Evolutionary conservation across 1,140 invertebrate genomes (phyloP), one percentile per base, ranked within the genome.

Genomic region (Drosophila navojoa): DNA sequence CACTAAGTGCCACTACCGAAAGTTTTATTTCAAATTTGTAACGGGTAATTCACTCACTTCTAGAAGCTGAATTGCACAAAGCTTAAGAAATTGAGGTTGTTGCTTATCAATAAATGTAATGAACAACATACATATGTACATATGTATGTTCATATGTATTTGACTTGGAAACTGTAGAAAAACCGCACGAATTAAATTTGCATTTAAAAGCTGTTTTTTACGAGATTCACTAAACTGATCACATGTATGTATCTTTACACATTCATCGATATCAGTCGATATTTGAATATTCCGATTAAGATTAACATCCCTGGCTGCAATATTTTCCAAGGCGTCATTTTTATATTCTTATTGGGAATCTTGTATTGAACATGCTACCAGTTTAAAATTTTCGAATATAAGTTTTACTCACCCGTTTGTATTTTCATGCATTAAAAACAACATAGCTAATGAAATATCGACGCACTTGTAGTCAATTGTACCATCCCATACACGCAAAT

Each of bases 401-500:
- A 71, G 50, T 54, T 68, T 38, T 32, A 70, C 66, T 70, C 29
- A 74, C 71, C 44, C 59, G 69, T 57, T 53, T 22, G 38, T 50
- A 72, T 53, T 50, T 55, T 35, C 10, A 32, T 52, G 27, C 44
- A 11, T 22, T 71, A 38, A 71, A 29, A 32, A 32, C 44, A 44
- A 54, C 54, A 49, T 29, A 54, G 25, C 40, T 6, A 73, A 59
- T 69, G 71, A 42, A 73, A 55, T 61, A 73, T 60, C 62, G 64
- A 73, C 64, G 64, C 71, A 68, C 64, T 72, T 62, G 70, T 54
- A 67, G 47, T 66, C 9, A 52, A 72, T 54, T 29, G 22, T 57
- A 66, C 35, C 44, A 58, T 66, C 57, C 67, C 50, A 68, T 67
- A 68, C 55, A 73, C 42, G 50, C 44, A 64, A 58, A 63, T 63